phyloP scores from a whole-genome alignment of 2,113 vertebrate genomes.

The Gracilinanus agilis region DNA sequence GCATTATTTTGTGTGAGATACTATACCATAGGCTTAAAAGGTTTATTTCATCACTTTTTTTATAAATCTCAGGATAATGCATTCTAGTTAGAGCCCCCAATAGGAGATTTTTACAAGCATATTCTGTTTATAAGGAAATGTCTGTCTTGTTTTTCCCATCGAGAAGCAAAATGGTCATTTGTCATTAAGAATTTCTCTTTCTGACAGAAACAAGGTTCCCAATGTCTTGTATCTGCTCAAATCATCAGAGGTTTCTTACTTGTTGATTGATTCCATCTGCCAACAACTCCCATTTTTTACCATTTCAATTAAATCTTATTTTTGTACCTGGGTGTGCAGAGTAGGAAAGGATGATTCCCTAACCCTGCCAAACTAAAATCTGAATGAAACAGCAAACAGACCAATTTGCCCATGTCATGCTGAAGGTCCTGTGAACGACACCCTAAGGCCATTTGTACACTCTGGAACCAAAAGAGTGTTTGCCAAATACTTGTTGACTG shows the following conservation, averaged over 20 bases:
- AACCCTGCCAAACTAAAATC: not conserved
- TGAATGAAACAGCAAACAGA: not conserved
- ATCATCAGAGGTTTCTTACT: conserved; percentile 37
- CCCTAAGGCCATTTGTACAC: not conserved
- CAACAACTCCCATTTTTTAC: not conserved
- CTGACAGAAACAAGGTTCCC: not conserved
- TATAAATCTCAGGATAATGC: not conserved
- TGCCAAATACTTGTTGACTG: not conserved
- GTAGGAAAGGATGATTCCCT: not conserved
- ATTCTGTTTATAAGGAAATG: conserved; percentile 41
- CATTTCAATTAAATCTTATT: not conserved
- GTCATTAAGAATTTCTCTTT: conserved; percentile 29
- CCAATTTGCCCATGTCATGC: not conserved
- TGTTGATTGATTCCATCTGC: conserved; percentile 31
- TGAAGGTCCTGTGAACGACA: not conserved
- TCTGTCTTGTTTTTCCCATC: conserved; percentile 13
- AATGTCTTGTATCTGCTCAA: not conserved
- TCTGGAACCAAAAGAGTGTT: not conserved
- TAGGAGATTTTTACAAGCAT: not conserved
- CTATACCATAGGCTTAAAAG: not conserved
- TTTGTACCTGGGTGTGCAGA: not conserved
- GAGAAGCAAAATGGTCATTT: conserved; percentile 47
- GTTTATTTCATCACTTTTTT: not conserved
- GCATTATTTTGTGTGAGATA: not conserved
- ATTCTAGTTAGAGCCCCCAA: not conserved